Evolutionary conservation across 2,888 invertebrate species (phyloP).

Genomic region (Acanthosepion esculentum): DNA sequence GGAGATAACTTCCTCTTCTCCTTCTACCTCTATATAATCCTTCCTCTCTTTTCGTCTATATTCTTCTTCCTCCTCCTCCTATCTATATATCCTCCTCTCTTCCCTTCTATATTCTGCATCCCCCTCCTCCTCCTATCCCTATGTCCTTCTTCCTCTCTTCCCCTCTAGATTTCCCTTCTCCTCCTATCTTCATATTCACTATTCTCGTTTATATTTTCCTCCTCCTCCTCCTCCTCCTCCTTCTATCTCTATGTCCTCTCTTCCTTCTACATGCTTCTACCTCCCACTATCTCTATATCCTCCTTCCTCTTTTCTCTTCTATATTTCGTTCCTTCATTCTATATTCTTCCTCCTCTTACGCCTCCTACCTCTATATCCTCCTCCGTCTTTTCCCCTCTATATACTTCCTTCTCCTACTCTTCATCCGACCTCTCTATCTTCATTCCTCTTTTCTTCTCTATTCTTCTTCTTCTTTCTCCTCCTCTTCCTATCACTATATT

Average conservation of each 20-base stretch:
- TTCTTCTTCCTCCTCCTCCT: not conserved
- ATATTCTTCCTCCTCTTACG: not conserved
- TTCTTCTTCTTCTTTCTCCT: no score
- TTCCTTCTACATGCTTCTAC: no score
- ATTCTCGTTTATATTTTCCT: not conserved
- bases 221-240: no score
- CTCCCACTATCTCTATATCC: not conserved
- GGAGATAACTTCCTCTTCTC: no score
- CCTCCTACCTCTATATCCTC: not conserved
- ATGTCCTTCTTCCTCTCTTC: not conserved
- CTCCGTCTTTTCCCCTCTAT: no score
- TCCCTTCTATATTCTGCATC: not conserved
- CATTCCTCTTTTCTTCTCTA: not conserved
- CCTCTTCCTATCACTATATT: no score
- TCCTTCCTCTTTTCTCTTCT: not conserved
- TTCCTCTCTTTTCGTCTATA: not conserved
- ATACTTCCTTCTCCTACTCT: no score
- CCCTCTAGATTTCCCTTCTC: not conserved
- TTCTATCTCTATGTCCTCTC: not conserved
- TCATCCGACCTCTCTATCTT: not conserved
- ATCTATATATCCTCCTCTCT: not conserved
- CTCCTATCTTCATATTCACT: not conserved
- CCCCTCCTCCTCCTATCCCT: not conserved
- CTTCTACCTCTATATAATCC: no score
- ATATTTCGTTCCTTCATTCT: not conserved